Conservation (phyloP, 1,140 invertebrate genomes). For the Anoplolepis gracilipes region DNA sequence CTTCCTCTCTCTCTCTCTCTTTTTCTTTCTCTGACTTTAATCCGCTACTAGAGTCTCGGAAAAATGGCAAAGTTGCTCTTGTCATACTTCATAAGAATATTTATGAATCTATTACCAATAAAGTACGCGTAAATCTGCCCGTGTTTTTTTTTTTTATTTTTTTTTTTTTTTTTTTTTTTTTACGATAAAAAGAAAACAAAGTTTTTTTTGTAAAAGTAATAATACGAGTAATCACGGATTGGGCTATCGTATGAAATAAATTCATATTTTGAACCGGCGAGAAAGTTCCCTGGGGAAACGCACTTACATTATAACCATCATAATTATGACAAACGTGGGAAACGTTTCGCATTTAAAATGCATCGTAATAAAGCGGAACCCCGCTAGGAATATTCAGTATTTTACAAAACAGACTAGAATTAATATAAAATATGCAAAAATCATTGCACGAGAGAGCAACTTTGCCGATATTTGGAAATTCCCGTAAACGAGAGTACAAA, state of each 20-base stretch:
- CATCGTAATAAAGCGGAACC: not conserved
- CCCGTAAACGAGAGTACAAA: conserved; percentile 18
- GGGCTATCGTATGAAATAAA: no score
- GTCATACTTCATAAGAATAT: not conserved
- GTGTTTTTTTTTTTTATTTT: no score
- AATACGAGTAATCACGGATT: conserved; percentile 6
- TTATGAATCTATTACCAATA: not conserved
- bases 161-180: no score
- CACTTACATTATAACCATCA: conserved; percentile 21
- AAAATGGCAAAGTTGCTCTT: conserved; percentile 39
- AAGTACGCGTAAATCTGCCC: no score
- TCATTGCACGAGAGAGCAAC: conserved; percentile 7
- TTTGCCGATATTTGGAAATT: conserved; percentile 38
- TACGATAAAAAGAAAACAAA: not conserved
- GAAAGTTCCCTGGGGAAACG: not conserved
- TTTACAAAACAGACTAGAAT: conserved; percentile 30
- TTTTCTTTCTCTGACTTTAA: not conserved
- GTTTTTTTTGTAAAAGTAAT: no score
- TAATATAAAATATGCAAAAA: conserved; percentile 26
- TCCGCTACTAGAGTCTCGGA: conserved; percentile 15
- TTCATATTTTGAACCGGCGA: conserved; percentile 3
- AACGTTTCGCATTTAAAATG: conserved; percentile 44
- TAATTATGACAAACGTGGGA: conserved; percentile 29
- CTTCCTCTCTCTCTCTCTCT: not conserved
- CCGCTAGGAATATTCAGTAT: conserved; percentile 26